These are phyloP conservation scores for Meandrina meandrites DNA, from an alignment of 92 coral and sea anemone species.

Conservation along the genomic window DNA sequence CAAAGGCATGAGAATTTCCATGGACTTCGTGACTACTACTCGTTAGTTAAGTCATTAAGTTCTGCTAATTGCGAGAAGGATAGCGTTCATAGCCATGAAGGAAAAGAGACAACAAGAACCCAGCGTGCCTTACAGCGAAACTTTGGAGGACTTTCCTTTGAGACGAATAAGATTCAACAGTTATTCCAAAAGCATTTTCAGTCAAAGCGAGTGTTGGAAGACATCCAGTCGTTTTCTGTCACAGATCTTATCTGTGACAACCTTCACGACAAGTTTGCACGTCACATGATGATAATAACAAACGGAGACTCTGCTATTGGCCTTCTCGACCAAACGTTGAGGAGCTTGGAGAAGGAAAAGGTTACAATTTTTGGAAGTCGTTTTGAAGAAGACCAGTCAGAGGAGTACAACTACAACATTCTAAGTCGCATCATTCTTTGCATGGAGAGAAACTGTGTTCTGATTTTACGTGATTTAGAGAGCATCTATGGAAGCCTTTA, in stretches of 20 bases:
- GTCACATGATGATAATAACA: constrained; percentile 95
- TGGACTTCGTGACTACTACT: constrained; percentile 68
- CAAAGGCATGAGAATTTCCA: constrained; percentile 59
- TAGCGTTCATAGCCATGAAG: not conserved
- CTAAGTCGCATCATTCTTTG: constrained; percentile 97
- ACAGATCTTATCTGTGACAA: constrained; percentile 81
- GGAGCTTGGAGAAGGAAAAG: constrained; percentile 76
- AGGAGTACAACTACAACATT: constrained; percentile 86
- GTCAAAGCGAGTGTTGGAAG: constrained; percentile 24
- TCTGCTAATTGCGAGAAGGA: not conserved
- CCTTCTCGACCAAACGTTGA: constrained; percentile 76
- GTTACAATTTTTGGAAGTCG: constrained; percentile 94
- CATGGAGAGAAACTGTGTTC: constrained; percentile 92
- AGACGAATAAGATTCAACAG: constrained; percentile 58
- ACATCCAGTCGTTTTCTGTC: constrained; percentile 60
- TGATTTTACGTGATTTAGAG: constrained; percentile 88
- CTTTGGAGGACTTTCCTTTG: constrained; percentile 87
- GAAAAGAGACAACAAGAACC: constrained; percentile 20
- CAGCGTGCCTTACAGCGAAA: constrained; percentile 87
- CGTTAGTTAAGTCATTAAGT: constrained; percentile 55
- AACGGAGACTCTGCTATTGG: constrained; percentile 96
- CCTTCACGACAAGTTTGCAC: constrained; percentile 77
- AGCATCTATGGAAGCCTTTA: constrained; percentile 95
- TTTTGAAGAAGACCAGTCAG: constrained; percentile 92
- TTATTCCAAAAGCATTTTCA: constrained; percentile 48